Evolutionary conservation across 2,888 invertebrate genomes (phyloP).

Genomic region (Byasa hedistus): DNA sequence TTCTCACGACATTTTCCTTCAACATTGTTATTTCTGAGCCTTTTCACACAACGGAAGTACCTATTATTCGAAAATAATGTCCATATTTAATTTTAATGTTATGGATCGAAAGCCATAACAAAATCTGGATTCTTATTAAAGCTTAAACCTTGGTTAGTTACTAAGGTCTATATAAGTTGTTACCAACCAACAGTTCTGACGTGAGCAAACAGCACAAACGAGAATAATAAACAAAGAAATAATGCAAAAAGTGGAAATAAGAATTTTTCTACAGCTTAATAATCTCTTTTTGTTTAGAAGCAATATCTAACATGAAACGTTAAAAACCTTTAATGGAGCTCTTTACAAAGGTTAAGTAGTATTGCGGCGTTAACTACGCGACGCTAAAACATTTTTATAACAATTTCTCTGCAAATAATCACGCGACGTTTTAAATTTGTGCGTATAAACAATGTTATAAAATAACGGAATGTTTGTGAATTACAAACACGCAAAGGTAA

Average conservation of each 20-base stretch:
- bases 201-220: neutral
- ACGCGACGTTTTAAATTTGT: slow-evolving; percentile 3
- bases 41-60: too few species aligned
- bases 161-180: too few species aligned
- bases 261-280: neutral
- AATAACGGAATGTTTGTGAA: neutral
- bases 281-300: slow-evolving; percentile 1
- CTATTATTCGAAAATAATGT: too few species aligned
- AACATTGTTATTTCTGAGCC: too few species aligned
- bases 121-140: too few species aligned
- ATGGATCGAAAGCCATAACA: too few species aligned
- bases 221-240: neutral
- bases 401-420: slow-evolving; percentile 10
- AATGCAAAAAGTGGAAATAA: neutral
- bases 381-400: slow-evolving; percentile 8
- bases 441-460: neutral
- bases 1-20: too few species aligned
- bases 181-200: neutral
- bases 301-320: slow-evolving; percentile 2
- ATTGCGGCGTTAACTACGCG: slow-evolving; percentile 6
- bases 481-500: neutral
- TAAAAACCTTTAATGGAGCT: slow-evolving; percentile 22
- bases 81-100: too few species aligned
- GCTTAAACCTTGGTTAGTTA: too few species aligned
- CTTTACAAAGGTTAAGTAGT: slow-evolving; percentile 14